phyloP scores from a whole-genome alignment of 64 coral and sea anemone genomes.

The Actinia tenebrosa region DNA sequence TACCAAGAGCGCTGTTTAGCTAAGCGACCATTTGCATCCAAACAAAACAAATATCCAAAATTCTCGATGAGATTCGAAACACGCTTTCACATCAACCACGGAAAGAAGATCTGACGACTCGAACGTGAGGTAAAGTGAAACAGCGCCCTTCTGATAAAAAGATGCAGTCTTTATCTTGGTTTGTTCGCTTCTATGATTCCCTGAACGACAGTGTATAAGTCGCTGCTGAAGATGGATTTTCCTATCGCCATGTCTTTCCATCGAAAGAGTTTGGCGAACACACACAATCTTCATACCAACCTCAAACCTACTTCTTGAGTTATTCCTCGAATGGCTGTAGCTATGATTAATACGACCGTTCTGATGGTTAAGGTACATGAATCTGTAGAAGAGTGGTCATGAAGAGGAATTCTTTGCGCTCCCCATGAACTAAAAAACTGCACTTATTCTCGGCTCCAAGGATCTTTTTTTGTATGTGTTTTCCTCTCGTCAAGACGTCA shows the following conservation, averaged over 20 bases:
- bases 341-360: conserved; percentile 73
- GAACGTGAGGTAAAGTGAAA: not conserved
- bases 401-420: not conserved
- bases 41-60: conserved; percentile 1
- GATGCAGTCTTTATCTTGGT: not conserved
- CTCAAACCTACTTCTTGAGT: conserved; percentile 92
- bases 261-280: conserved; percentile 4
- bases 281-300: conserved; percentile 17
- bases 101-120: not conserved
- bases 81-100: not conserved
- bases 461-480: conserved; percentile 24
- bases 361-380: conserved; percentile 92
- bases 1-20: not conserved
- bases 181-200: not conserved
- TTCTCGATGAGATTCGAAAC: not conserved
- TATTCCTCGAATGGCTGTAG: conserved; percentile 78
- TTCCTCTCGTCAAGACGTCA: conserved; percentile 33
- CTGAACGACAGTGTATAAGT: not conserved
- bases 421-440: conserved; percentile 9
- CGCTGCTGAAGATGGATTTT: conserved; percentile 16
- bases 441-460: conserved; percentile 5
- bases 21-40: conserved; percentile 35
- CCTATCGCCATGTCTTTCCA: not conserved
- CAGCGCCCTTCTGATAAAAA: not conserved
- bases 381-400: conserved; percentile 42